Base-by-base conservation (phyloP, 2,888 invertebrate genomes). In the Dorcus parallelipipedus region DNA sequence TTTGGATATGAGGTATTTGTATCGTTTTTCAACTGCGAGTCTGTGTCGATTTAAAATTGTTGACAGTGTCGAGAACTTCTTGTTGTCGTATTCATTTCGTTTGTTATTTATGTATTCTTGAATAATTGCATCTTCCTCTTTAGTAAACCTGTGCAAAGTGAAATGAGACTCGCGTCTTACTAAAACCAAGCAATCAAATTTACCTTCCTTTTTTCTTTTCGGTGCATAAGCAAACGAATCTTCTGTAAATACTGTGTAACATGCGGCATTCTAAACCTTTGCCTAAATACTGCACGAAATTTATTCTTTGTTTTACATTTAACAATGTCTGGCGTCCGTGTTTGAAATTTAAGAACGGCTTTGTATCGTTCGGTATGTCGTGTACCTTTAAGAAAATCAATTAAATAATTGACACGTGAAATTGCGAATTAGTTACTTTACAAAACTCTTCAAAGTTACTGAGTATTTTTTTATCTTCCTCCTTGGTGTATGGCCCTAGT, bases 391-490 rank as follows among this genome's bases (percentile, higher is more conserved):
- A 40, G 9, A 9, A 20, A 9, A 10, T 45, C 23, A 23, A 10
- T 45, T 45, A 20, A 10, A 9, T 49, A 9, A 49, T 49, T 17
- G 3, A 33, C 26, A 10, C 14, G 38, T 38, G 33, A 17, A 38
- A 9, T 38, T 38, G 17, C 17, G 33, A 39, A 7, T 8, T 38
- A 20, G 7, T 51, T 38, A 51, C 51, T 38, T 51, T 51, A 41
- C 59, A 59, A 51, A 59, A 59, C 1, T 55, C 26, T 51, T 48
- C 38, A 20, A 59, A 59, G 23, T 59, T 59, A 6, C n/a, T 9
- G 9, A 33, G 39, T 42, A 59, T 59, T 9, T 10, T 39, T 5
- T 55, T 10, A 52, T 59, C 55, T 52, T 59, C 59, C 3, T 17
- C 33, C 33, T 38, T 52, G 6, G 49, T 47, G 33, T 45, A 59